phyloP scores from a whole-genome alignment of 2,888 invertebrate species.

The Drosophila picticornis region DNA sequence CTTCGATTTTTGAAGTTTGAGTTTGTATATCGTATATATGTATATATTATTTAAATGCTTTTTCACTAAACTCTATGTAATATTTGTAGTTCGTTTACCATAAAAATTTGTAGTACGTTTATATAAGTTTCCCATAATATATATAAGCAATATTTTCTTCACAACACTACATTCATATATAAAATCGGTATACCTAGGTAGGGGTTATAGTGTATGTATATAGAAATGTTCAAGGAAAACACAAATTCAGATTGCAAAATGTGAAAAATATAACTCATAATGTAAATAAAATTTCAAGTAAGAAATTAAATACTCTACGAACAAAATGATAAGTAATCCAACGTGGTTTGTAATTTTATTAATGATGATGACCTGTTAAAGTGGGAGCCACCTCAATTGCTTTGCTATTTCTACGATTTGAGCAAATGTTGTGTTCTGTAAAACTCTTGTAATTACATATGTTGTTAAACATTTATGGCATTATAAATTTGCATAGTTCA shows the following conservation, averaged over 20 bases:
- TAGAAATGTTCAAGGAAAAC: not conserved
- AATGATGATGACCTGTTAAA: slow-evolving; percentile 1
- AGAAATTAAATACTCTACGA: not conserved
- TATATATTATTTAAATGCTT: slow-evolving; percentile 58
- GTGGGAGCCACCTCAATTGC: slow-evolving; percentile 36
- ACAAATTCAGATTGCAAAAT: not conserved
- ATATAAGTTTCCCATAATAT: slow-evolving; percentile 60
- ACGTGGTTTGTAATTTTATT: not conserved
- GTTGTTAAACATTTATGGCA: slow-evolving; percentile 32
- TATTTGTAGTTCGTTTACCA: slow-evolving; percentile 80
- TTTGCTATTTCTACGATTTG: slow-evolving; percentile 60
- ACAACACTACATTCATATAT: slow-evolving; percentile 84
- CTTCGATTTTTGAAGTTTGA: slow-evolving; percentile 31
- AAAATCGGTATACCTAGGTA: slow-evolving; percentile 71
- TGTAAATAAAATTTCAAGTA: not conserved
- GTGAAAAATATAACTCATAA: not conserved
- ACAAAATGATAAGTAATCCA: not conserved
- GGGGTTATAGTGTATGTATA: slow-evolving; percentile 25
- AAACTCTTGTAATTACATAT: slow-evolving; percentile 40
- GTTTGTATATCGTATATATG: slow-evolving; percentile 46
- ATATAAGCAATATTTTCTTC: slow-evolving; percentile 62
- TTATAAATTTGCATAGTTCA: slow-evolving; percentile 57
- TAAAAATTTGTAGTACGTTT: slow-evolving; percentile 75
- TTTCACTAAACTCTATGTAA: slow-evolving; percentile 74
- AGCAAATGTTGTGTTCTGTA: slow-evolving; percentile 54